A percentile compares a stretch with the other conserved stretches of the same genome.
phyloP scores from a whole-genome alignment of 2,113 vertebrate species.

The Sceloporus undulatus region DNA sequence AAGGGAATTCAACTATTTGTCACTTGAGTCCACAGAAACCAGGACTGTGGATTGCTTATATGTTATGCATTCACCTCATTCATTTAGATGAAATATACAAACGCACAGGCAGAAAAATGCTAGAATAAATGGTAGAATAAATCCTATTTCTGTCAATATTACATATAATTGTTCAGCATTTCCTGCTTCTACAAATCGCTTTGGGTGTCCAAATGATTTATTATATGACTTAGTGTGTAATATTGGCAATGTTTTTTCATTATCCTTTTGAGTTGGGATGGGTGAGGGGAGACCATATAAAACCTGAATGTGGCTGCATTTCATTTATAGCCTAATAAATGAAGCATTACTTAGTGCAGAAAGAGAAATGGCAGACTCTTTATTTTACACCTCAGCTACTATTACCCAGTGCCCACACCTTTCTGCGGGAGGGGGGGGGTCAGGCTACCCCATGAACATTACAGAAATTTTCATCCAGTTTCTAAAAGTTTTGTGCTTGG shows the following conservation, averaged over 20 bases:
- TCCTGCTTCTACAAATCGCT: constrained; percentile 30
- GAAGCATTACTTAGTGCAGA: constrained; percentile 22
- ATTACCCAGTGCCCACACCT: constrained; percentile 28
- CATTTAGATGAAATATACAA: constrained; percentile 25
- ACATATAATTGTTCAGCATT: constrained; percentile 3
- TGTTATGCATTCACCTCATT: neutral
- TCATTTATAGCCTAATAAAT: constrained; percentile 47
- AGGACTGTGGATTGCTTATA: neutral
- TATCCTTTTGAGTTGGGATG: constrained; percentile 18
- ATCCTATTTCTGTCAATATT: neutral
- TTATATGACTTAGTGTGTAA: constrained; percentile 26
- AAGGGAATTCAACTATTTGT: too few species aligned
- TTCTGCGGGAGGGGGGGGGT: constrained; percentile 30
- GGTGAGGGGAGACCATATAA: constrained; percentile 9
- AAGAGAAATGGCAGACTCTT: constrained; percentile 52
- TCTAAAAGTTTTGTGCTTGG: neutral
- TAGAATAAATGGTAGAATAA: constrained; percentile 22
- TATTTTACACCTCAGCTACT: constrained; percentile 29
- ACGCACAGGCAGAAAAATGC: neutral
- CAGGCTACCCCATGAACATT: constrained; percentile 32
- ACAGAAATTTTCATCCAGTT: constrained; percentile 44
- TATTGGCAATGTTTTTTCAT: constrained; percentile 40
- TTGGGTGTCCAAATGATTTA: constrained; percentile 14
- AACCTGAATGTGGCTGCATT: constrained; percentile 18
- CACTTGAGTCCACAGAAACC: neutral